These are phyloP conservation scores for Heteromurus nitidus DNA, from an alignment of 2,888 invertebrate genomes.

Conservation along the genomic window DNA sequence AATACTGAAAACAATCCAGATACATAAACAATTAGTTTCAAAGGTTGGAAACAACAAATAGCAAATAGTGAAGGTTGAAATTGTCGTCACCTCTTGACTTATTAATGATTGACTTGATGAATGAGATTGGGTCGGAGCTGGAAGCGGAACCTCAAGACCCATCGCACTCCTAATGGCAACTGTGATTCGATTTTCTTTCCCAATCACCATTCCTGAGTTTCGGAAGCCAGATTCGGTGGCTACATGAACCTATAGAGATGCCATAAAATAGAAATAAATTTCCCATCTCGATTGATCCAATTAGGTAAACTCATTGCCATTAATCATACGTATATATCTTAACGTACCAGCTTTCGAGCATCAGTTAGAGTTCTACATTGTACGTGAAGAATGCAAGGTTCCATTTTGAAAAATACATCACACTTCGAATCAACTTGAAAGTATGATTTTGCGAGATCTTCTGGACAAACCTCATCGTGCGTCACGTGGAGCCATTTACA, in stretches of 20 bases:
- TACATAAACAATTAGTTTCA: neutral
- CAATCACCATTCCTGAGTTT: constrained; percentile 73
- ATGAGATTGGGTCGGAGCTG: neutral
- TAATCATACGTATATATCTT: too few species aligned
- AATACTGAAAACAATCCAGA: constrained; percentile 47
- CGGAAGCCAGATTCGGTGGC: constrained; percentile 72
- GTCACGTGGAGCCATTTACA: constrained; percentile 72
- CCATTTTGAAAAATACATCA: constrained; percentile 69
- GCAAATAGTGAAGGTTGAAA: too few species aligned
- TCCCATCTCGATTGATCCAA: neutral
- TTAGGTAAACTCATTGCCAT: neutral
- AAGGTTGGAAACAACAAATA: too few species aligned
- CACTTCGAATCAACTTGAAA: neutral
- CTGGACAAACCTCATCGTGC: constrained; percentile 66
- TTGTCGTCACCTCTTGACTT: constrained; percentile 14
- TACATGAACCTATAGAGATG: constrained; percentile 48
- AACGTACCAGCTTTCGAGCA: constrained; percentile 69
- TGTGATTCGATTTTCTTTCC: constrained; percentile 72
- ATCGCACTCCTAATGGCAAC: constrained; percentile 71
- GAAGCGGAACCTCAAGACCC: constrained; percentile 70
- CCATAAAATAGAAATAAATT: neutral
- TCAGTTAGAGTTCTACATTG: constrained; percentile 68
- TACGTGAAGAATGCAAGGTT: constrained; percentile 71
- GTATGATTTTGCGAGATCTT: constrained; percentile 60
- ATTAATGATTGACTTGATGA: neutral